phyloP scores from a whole-genome alignment of 2,797 vertebrate species.

The Gila robusta region DNA sequence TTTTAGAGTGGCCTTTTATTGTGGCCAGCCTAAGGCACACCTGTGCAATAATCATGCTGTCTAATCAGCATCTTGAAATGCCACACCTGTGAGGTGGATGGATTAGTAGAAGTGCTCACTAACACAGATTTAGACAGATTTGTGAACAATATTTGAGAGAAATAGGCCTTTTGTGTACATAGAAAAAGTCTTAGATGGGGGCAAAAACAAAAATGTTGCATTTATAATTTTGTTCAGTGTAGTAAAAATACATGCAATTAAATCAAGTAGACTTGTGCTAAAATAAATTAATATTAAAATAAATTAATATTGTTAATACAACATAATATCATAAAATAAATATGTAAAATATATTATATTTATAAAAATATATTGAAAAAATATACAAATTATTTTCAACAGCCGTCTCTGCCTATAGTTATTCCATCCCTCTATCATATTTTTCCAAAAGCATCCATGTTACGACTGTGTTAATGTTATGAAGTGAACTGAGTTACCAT shows the following conservation, averaged over 20 bases:
- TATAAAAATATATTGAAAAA: background rate
- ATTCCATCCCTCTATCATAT: slow-evolving; percentile 3
- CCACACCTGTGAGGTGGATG: too few species aligned
- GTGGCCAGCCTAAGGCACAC: too few species aligned
- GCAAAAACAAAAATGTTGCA: too few species aligned
- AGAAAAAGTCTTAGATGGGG: too few species aligned
- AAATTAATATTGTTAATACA: background rate
- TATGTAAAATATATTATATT: background rate
- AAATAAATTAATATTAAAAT: background rate
- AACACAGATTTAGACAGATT: too few species aligned
- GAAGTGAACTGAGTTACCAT: slow-evolving; percentile 8
- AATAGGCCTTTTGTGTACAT: too few species aligned
- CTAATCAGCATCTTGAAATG: too few species aligned
- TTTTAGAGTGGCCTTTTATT: too few species aligned
- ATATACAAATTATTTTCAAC: background rate
- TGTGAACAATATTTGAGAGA: too few species aligned
- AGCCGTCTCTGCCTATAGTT: background rate
- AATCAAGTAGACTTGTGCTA: background rate
- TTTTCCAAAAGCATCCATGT: background rate
- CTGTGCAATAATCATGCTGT: too few species aligned
- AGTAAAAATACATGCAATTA: background rate
- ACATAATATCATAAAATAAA: background rate
- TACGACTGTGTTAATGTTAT: background rate
- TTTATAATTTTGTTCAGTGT: too few species aligned
- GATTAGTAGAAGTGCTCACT: too few species aligned